Percentiles rank a stretch among this genome's conserved stretches.
Conservation (phyloP, 2,113 vertebrate species). For the Callaeas wilsoni region DNA sequence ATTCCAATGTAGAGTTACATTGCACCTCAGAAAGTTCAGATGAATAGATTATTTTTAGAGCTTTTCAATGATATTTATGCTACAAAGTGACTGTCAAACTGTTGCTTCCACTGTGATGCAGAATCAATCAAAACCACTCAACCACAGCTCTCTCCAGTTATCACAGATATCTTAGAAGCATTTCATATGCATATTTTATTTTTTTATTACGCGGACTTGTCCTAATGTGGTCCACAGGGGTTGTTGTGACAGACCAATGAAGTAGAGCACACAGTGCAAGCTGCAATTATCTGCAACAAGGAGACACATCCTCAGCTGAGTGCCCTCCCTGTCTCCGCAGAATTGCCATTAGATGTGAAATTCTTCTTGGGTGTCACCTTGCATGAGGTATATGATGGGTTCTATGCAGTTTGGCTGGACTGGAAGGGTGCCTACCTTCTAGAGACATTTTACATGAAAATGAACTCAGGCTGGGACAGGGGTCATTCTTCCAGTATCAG, state of each 20-base stretch:
- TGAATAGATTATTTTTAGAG: not conserved
- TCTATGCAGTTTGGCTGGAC: not conserved
- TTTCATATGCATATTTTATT: not conserved
- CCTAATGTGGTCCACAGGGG: too few relatives aligned
- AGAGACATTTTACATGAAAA: not conserved
- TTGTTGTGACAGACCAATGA: not conserved
- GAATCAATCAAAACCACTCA: not conserved
- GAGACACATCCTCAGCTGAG: not conserved
- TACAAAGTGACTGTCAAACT: not conserved
- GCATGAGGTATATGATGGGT: too few relatives aligned
- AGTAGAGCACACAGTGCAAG: not conserved
- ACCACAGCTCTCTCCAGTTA: not conserved
- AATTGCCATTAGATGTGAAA: not conserved
- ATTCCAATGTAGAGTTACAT: not conserved
- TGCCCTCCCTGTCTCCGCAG: not conserved
- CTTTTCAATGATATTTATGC: not conserved
- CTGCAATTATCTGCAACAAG: not conserved
- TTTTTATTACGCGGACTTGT: not conserved
- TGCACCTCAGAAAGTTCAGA: not conserved
- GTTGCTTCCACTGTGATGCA: not conserved
- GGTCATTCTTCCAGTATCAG: not conserved
- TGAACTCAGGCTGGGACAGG: not conserved
- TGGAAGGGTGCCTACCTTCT: not conserved
- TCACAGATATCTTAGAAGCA: not conserved
- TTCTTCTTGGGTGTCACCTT: not conserved